Base-by-base conservation (phyloP, 2,888 invertebrate species). In the Rhyacophila evoluta region DNA sequence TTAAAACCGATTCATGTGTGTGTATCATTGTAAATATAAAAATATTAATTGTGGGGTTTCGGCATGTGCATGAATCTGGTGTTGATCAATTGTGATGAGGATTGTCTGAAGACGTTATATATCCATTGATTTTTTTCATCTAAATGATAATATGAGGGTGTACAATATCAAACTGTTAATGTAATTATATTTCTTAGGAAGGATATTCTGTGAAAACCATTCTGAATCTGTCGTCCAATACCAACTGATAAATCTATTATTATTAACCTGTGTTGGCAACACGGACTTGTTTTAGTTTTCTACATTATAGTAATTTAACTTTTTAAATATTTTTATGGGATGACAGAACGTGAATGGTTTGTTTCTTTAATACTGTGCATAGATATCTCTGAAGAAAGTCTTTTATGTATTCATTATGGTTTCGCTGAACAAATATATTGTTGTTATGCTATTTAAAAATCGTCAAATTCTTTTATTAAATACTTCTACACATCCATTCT, bases 361-460 rank as follows among this genome's bases (percentile, higher is more conserved):
- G 19, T 41, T 19, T 19, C 15, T 55, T 55, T 15, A 55, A 19
- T 25, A 55, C 55, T 55, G 25, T 55, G 55, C 15, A 55, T 25
- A 55, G 55, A 55, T 25, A 55, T 55, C 12, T 55, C 19, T 19
- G 19, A 55, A 55, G 55, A 55, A 55, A 55, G 19, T 55, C 55
- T 55, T 55, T 55, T 55, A 25, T 72, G 67, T 72, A 72, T 77
- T 69, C 68, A 71, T 74, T 72, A 76, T 73, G 72, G 79, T 79
- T 79, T 79, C 69, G 79, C 79, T 79, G 79, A 79, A 76, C 79
- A 79, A 79, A 79, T 79, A 79, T 79, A 79, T 79, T 79, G 78
- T 78, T 78, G 79, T 79, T 79, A 79, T 79, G 76, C 15, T 81
- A 82, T 19, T 83, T 83, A 72, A 74, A 82, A 76, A 75, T 79